Percentiles rank a stretch among this genome's conserved stretches.
Conservation (phyloP, 2,113 vertebrate genomes). For the Gallinago paraguaiae region DNA sequence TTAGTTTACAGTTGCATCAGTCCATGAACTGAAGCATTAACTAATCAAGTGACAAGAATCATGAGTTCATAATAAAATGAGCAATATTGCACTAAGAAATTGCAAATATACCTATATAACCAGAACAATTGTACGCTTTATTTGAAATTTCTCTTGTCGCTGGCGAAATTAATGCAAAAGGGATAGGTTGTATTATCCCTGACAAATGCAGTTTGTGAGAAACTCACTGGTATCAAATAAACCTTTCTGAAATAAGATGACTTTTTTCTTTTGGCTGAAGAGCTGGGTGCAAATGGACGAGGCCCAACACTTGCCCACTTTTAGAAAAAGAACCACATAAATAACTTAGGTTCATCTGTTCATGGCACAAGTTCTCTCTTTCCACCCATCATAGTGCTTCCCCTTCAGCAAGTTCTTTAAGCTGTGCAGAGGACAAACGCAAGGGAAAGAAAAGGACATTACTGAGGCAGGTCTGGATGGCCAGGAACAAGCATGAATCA, state of each 20-base stretch:
- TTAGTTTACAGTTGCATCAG: conserved; percentile 38
- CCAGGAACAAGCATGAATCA: not conserved
- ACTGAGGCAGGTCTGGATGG: not conserved
- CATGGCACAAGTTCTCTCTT: not conserved
- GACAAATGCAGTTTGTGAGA: not conserved
- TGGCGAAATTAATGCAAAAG: not conserved
- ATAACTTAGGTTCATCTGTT: not conserved
- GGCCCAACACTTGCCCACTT: not conserved
- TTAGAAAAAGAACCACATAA: not conserved
- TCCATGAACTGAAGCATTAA: not conserved
- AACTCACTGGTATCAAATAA: not conserved
- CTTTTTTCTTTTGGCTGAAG: not conserved
- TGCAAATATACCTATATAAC: not conserved
- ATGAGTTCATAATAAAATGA: not conserved
- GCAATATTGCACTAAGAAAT: not conserved
- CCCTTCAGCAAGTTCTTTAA: not conserved
- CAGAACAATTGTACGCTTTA: not conserved
- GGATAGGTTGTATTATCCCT: not conserved
- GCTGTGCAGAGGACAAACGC: not conserved
- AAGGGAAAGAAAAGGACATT: not conserved
- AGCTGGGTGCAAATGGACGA: not conserved
- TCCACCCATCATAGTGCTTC: not conserved
- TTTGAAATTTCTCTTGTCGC: not conserved
- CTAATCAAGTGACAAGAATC: not conserved
- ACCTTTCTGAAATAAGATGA: not conserved